These are phyloP conservation scores for Meda fulgida DNA, from an alignment of 2,797 vertebrate species.

Conservation along the genomic window DNA sequence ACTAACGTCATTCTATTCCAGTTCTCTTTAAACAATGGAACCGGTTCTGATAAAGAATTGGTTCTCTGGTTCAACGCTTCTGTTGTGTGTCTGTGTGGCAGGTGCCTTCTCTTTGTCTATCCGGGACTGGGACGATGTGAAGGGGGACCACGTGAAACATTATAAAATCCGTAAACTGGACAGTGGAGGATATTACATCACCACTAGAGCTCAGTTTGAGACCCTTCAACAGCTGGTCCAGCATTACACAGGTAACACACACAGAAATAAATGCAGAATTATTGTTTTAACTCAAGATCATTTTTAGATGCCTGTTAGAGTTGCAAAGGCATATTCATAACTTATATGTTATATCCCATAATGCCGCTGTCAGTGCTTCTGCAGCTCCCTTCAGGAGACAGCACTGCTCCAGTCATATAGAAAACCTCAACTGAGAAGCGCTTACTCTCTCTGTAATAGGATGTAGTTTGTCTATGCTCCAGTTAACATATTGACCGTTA, in stretches of 20 bases:
- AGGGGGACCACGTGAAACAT: constrained; percentile 97
- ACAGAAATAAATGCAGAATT: constrained; percentile 1
- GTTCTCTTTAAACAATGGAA: not conserved
- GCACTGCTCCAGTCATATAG: constrained; percentile 2
- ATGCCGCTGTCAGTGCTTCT: not conserved
- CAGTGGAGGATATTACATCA: constrained; percentile 98
- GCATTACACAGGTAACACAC: constrained; percentile 91
- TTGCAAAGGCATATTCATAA: not conserved
- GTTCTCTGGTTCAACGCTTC: not conserved
- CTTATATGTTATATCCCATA: constrained; percentile 11
- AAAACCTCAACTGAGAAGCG: constrained; percentile 1
- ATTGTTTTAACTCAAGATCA: not conserved
- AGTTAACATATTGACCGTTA: constrained; percentile 60
- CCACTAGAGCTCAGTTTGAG: constrained; percentile 96
- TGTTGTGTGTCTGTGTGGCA: constrained; percentile 62
- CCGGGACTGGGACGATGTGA: constrained; percentile 96
- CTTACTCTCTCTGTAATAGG: constrained; percentile 7
- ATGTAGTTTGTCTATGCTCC: constrained; percentile 57
- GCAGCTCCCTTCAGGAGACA: not conserved
- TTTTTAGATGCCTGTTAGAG: not conserved
- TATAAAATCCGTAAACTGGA: constrained; percentile 99
- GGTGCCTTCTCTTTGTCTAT: constrained; percentile 98
- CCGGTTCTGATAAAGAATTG: not conserved
- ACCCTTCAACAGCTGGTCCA: constrained; percentile 94
- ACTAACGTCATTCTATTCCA: not conserved